Base-by-base conservation (phyloP, 2,888 invertebrate species). In the Timema cristinae region DNA sequence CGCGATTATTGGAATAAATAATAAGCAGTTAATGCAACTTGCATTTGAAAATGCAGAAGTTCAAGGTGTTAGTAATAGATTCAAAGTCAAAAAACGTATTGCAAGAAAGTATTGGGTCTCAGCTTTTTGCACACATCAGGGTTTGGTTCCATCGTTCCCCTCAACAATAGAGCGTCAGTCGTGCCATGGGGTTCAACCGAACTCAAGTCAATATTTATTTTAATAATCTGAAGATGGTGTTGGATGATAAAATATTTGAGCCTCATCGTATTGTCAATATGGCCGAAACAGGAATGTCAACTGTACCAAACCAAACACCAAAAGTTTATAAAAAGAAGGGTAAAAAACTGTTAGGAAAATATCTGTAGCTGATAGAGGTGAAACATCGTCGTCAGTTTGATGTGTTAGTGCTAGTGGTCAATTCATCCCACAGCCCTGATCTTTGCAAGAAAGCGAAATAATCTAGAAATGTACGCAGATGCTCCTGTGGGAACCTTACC, bases 111-210 rank as follows among this genome's bases (percentile, higher is more conserved):
- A 80, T 50, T 80, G 80, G 79, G 13, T 77, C 11, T 67, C 72
- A 8, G 72, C 75, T 5, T 80, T 80, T 75, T 71, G 80, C 54
- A 78, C 74, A 66, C 76, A 78, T 68, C 76, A 79, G 67, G 73
- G 71, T 66, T 75, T 79, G n/a, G 68, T 77, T n/a, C n/a, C n/a
- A n/a, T n/a, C n/a, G n/a, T n/a, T 54, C 77, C 63, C 78, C 78
- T 71, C 77, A 79, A 74, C 75, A 75, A 15, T 77, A 78, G 67
- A 74, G 79, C 61, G 77, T 78, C 66, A 79, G 79, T 5, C 71
- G 80, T 69, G 79, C 80, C 67, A 73, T 75, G 67, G 79, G 78
- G 1, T 82, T 81, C 68, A 79, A 80, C 69, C 79, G 76, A 77
- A 71, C 74, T n/a, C 76, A 76, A 6, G 78, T 79, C 7, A n/a